Evolutionary conservation across 2,888 invertebrate species (phyloP), one percentile per base, ranked within the genome.

Genomic region (Athetis lepigone): DNA sequence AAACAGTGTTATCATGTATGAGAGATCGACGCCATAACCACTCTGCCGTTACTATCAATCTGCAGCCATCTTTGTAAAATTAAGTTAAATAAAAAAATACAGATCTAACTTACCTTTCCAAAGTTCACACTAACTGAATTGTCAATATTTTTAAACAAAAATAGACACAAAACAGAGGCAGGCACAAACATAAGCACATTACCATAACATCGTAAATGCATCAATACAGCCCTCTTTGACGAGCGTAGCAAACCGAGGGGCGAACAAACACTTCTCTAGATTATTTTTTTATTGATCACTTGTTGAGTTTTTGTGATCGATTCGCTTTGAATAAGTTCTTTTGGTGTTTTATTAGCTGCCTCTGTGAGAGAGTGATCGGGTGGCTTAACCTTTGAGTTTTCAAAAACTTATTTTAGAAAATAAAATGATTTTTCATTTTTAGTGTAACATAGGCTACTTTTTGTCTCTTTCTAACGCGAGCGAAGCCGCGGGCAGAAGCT

Each of bases 281-380:
- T 87, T 79, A 81, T 80, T 75, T 81, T 81, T 80, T 81, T 77
- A 75, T 82, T 52, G 69, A 71, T 75, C 69, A 75, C 68, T 74
- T 70, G 58, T 70, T 70, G 65, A 68, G 36, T 61, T 39, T 33
- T 47, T 63, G 16, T 61, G 69, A 75, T 72, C 46, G 68, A 75
- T 70, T 45, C n/a, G 6, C 21, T 58, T 60, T 43, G 36, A n/a
- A 43, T 57, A 3, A 7, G 61, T 58, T 50, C n/a, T 43, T 46
- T 36, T 40, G 4, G 2, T 25, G 27, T 59, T 52, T 40, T 33
- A 18, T 36, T 27, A 66, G 47, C 0, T 50, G 18, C 25, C 21
- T 21, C 11, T 25, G 16, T 55, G n/a, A n/a, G n/a, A n/a, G n/a
- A n/a, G n/a, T n/a, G n/a, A n/a, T n/a, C n/a, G n/a, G n/a, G n/a